Base-by-base conservation (phyloP, 2,888 invertebrate species). In the Diadromus collaris region DNA sequence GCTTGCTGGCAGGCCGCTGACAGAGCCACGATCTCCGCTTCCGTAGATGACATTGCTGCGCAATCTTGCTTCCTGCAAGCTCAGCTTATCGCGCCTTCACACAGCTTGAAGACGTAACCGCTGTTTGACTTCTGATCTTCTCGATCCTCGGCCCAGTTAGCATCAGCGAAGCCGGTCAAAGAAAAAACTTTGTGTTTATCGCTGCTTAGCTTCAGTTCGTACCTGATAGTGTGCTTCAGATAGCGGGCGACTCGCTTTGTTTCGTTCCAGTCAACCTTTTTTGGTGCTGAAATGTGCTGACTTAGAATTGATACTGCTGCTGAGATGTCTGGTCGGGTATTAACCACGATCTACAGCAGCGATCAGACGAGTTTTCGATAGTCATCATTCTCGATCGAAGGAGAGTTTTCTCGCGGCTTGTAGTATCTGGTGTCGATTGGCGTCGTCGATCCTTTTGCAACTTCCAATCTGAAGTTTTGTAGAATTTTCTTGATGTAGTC, bases 121-220 rank as follows among this genome's bases (percentile, higher is more conserved):
- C 83, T 87, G 67, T 85, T 87, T 7, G 86, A 89, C 74, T 86
- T 88, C 48, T 87, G 41, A 44, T 83, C 83, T 4, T 16, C 27
- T 48, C 80, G 78, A 67, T 87, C 78, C 48, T 87, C 84, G 1
- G 86, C 88, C 86, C 86, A 88, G 77, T 85, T 84, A 21, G 88
- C 87, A 79, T 89, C 90, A 87, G 84, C 84, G 80, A 85, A 88
- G 21, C 83, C 85, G 32, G 6, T 32, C 6, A 32, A 32, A 6
- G 1, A 6, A 5, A 6, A 2, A 6, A 1, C 6, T 1, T 2
- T 5, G 5, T 32, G 6, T 32, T 32, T 5, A 6, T 32, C 32
- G 32, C 32, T 32, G 5, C 32, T 32, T 6, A 32, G 32, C 32
- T 32, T 32, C 32, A 32, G 32, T 6, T 32, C 32, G 5, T 32